phyloP scores from a whole-genome alignment of 1,140 invertebrate genomes.

The Solen grandis region DNA sequence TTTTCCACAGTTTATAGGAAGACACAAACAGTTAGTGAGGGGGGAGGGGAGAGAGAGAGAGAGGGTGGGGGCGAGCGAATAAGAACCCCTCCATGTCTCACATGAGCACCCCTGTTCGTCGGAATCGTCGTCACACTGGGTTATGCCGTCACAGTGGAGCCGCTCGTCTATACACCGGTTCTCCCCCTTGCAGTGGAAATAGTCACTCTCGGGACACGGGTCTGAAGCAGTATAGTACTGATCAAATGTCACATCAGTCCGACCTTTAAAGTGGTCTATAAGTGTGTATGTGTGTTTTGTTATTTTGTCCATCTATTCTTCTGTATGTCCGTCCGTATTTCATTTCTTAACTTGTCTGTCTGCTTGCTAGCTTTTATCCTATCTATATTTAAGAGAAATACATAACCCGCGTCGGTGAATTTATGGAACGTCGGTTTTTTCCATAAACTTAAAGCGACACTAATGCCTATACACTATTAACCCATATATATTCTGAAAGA shows the following conservation, averaged over 20 bases:
- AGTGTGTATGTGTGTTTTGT: background rate
- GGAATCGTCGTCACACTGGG: constrained; percentile 38
- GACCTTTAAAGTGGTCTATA: background rate
- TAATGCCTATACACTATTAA: too few relatives aligned
- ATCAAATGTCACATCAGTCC: background rate
- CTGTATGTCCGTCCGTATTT: background rate
- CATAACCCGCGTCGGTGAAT: too few relatives aligned
- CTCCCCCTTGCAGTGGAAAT: constrained; percentile 47
- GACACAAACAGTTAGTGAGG: too few relatives aligned
- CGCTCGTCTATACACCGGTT: constrained; percentile 45
- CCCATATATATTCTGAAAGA: too few relatives aligned
- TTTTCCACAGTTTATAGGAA: too few relatives aligned
- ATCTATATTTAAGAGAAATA: too few relatives aligned
- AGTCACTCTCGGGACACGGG: constrained; percentile 31
- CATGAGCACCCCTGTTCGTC: constrained; percentile 41
- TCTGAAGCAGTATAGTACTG: constrained; percentile 20
- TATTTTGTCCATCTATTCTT: background rate
- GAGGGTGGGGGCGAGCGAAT: too few relatives aligned
- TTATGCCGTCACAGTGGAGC: constrained; percentile 39
- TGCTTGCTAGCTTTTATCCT: too few relatives aligned
- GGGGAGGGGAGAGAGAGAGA: too few relatives aligned
- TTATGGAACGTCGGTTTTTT: too few relatives aligned
- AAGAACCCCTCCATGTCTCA: too few relatives aligned
- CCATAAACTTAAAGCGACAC: too few relatives aligned
- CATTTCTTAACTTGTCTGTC: background rate